Base-by-base conservation (phyloP, 2,113 vertebrate species). In the Malurus cyaneus region DNA sequence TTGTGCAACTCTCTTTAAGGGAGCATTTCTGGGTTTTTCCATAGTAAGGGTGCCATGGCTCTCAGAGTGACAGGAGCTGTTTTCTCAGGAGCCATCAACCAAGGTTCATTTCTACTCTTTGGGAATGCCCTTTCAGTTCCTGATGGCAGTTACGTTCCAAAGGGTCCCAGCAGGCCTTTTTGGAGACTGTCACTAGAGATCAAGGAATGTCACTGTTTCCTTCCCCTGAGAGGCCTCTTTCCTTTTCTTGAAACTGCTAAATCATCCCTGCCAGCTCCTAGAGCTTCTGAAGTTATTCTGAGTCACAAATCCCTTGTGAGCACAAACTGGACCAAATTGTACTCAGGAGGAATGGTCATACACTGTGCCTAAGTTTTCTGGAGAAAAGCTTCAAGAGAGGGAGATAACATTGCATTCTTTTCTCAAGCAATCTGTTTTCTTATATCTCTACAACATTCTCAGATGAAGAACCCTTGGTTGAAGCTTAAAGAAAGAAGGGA, bases 71-170 rank as follows among this genome's bases (percentile, higher is more conserved):
- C 82, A 91, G 92, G 67, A 93, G 25, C 86, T 41, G 16, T 79
- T 92, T 93, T 92, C 80, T 81, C 49, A 87, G 54, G n/a, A 86
- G 14, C 26, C 8, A 66, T 36, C 13, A 86, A 29, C 41, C 2
- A 4, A 79, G 25, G 19, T 61, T 85, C 36, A 72, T 77, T 91
- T 87, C n/a, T 60, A 18, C 56, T 80, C 72, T 92, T 92, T 79
- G 89, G 86, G 57, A 96, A 84, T 60, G 14, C 9, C 25, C n/a
- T 93, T 92, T 84, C 57, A 86, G 73, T 72, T 91, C 65, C 65
- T 64, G 77, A 24, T 31, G 42, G 73, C 65, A 81, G 28, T 46
- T 88, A 26, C 3, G 18, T 65, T 61, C 65, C 73, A 81, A 74
- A 85, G 32, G 46, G 36, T 28, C 61, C 46, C 32, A 46, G 39